Percentiles rank a stretch among this genome's conserved stretches.
phyloP scores from a whole-genome alignment of 2,113 vertebrate species.

The Centropus unirufus region DNA sequence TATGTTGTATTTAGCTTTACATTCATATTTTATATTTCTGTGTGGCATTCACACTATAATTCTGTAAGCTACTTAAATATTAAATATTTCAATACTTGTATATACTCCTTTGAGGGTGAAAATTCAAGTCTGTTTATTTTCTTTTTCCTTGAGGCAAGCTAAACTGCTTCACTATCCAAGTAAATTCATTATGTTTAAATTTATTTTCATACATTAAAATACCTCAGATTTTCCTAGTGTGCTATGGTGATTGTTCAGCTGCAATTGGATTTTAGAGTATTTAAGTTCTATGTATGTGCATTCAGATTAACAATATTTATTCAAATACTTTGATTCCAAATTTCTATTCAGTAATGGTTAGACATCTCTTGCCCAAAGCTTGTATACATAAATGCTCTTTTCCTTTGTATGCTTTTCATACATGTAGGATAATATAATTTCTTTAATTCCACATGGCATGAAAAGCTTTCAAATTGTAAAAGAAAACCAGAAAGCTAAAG shows the following conservation, averaged over 20 bases:
- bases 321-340: background rate
- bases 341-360: background rate
- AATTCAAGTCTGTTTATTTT: background rate
- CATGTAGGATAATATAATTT: background rate
- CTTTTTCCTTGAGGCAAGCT: background rate
- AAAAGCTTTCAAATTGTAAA: background rate
- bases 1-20: background rate
- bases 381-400: background rate
- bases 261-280: background rate
- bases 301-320: background rate
- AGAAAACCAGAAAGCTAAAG: background rate
- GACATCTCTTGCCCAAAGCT: background rate
- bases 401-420: background rate
- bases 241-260: background rate
- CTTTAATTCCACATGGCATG: background rate
- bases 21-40: background rate
- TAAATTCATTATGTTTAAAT: background rate
- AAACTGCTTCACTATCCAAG: background rate
- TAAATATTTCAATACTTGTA: background rate
- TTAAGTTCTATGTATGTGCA: background rate
- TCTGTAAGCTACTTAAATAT: background rate
- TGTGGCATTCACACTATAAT: background rate
- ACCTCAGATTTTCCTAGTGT: background rate
- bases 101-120: background rate
- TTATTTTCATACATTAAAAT: background rate